A percentile compares a stretch with the other conserved stretches of the same genome.
Conservation (phyloP, 2,888 invertebrate genomes). For the Platycheirus albimanus region DNA sequence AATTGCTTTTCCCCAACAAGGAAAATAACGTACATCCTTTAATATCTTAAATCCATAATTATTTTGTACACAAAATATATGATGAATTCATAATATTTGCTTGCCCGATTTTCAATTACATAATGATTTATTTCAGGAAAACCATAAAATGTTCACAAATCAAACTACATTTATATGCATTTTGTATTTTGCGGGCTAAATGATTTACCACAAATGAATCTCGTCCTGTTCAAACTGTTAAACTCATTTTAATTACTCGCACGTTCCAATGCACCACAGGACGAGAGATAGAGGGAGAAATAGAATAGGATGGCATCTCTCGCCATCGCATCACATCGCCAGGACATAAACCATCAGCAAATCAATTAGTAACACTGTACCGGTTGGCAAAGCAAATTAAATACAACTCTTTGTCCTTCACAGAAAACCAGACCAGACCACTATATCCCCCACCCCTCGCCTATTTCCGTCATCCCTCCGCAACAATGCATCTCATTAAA, state of each 20-base stretch:
- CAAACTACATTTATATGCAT: background rate
- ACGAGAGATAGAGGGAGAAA: background rate
- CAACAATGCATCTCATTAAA: constrained; percentile 50
- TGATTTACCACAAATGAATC: constrained; percentile 42
- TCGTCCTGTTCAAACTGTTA: constrained; percentile 33
- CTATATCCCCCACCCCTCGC: too few relatives aligned
- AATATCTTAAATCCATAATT: too few relatives aligned
- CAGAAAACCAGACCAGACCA: too few relatives aligned
- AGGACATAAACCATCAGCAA: constrained; percentile 15
- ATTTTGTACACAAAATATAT: too few relatives aligned
- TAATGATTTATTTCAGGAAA: background rate
- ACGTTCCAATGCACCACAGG: constrained; percentile 22
- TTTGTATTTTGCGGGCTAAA: constrained; percentile 18
- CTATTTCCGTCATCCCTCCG: too few relatives aligned
- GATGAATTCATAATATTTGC: too few relatives aligned
- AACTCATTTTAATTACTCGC: constrained; percentile 57
- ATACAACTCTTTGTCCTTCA: constrained; percentile 32
- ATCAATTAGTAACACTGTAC: constrained; percentile 62
- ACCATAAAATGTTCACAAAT: background rate
- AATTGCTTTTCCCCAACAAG: too few relatives aligned
- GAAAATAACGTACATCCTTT: too few relatives aligned
- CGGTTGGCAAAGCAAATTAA: constrained; percentile 41
- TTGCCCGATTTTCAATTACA: background rate
- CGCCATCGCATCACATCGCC: background rate
- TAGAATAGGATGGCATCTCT: background rate